Conservation (phyloP, 2,888 invertebrate genomes). For the Balanococcus diminutus region DNA sequence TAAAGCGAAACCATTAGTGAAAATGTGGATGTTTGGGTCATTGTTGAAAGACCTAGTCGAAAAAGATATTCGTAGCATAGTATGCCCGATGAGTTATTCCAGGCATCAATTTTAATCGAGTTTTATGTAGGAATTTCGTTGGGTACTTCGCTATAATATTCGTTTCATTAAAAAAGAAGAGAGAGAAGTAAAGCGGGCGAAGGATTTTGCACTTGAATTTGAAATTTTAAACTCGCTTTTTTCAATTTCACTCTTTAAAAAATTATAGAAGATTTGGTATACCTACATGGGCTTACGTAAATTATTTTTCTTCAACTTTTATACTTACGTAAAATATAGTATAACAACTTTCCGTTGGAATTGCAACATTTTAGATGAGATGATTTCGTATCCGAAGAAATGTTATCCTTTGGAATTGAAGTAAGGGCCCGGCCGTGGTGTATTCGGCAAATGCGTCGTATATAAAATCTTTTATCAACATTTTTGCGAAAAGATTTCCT, state of each 20-base stretch:
- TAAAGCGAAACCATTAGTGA: not conserved
- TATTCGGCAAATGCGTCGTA: conserved; percentile 10
- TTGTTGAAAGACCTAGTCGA: not conserved
- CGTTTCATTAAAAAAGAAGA: too few relatives aligned
- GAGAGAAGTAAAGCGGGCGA: too few relatives aligned
- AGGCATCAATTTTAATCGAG: not conserved
- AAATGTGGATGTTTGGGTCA: not conserved
- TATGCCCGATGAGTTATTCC: not conserved
- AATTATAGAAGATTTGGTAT: too few relatives aligned
- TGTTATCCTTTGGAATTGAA: conserved; percentile 1
- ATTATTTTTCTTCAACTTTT: not conserved
- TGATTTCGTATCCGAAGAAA: not conserved
- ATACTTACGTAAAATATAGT: not conserved
- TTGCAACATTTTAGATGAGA: conserved; percentile 14
- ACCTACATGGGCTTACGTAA: too few relatives aligned
- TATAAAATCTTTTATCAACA: conserved; percentile 19
- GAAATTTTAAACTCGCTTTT: too few relatives aligned
- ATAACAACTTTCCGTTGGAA: not conserved
- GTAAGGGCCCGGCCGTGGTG: not conserved
- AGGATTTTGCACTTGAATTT: too few relatives aligned
- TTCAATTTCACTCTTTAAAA: too few relatives aligned
- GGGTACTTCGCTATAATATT: too few relatives aligned
- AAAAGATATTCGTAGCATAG: not conserved
- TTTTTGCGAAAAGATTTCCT: conserved; percentile 23
- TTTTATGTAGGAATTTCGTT: too few relatives aligned